Evolutionary conservation across 2,888 invertebrate species (phyloP).

Genomic region (Andrena dorsata): DNA sequence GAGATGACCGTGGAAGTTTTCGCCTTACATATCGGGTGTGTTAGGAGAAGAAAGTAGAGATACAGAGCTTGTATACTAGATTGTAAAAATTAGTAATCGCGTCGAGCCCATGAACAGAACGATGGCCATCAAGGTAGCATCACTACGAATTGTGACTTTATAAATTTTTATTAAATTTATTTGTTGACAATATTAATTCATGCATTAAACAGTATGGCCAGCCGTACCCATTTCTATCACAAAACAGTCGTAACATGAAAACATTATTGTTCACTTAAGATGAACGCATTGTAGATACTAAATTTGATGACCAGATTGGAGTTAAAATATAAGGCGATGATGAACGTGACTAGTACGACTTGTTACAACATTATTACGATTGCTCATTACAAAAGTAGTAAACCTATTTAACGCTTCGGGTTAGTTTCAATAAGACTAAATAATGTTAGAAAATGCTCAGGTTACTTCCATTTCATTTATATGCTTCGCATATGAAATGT

Average conservation of each 20-base stretch:
- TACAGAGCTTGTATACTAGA: not conserved
- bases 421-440: conserved; percentile 41
- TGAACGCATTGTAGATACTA: conserved; percentile 48
- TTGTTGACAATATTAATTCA: conserved; percentile 61
- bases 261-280: conserved; percentile 45
- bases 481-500: conserved; percentile 10
- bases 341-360: conserved; percentile 65
- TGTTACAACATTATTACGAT: conserved; percentile 53
- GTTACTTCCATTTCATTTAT: conserved; percentile 11
- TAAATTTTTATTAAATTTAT: conserved; percentile 53
- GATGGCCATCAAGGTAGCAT: conserved; percentile 24
- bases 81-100: conserved; percentile 2
- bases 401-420: conserved; percentile 48
- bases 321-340: conserved; percentile 56
- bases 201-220: conserved; percentile 68
- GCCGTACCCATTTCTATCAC: conserved; percentile 63
- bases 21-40: conserved; percentile 7
- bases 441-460: conserved; percentile 33
- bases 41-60: conserved; percentile 2
- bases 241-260: conserved; percentile 59
- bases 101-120: not conserved
- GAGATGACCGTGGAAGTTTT: conserved; percentile 15
- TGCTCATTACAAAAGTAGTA: conserved; percentile 63
- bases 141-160: conserved; percentile 14
- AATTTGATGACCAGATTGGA: conserved; percentile 57